Evolutionary conservation across 2,797 vertebrate genomes (phyloP), one percentile per base, ranked within the genome.

Genomic region (Phaenicophaeus curvirostris): DNA sequence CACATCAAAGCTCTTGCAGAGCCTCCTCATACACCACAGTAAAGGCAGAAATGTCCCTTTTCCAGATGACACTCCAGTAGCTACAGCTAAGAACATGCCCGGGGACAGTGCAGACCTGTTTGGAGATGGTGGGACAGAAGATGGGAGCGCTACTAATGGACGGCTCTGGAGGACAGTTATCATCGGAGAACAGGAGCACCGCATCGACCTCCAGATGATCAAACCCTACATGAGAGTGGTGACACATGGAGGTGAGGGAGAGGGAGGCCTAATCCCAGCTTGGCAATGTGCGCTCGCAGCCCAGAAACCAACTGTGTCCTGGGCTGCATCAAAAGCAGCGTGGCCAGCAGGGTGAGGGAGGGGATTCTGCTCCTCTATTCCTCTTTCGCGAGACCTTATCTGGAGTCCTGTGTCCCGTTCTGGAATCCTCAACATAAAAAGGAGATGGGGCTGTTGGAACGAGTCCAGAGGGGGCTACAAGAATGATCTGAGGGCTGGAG

Each of bases 131-230:
- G 96, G 97, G 0, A 55, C 85, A 0, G 98, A 98, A 39, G 99
- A 99, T 0, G 98, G 98, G 2, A 93, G 98, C 0, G 96, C 98
- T 1, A 98, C 98, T 62, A 99, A 99, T 0, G 99, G 99, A 1
- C 98, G 99, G 12, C 98, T 99, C 75, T 99, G 99, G 99, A 98
- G 99, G 69, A 99, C 99, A 0, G 99, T 99, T 83, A 98, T 99
- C 95, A 99, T 99, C 0, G 99, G 99, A 2, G 99, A 99, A 62
- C 99, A 99, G 96, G 99, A 99, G 84, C 99, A 99, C 91, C 98
- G 99, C 11, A 99, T 99, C 3, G 99, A 99, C 96, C 99, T 99
- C 95, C 99, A 99, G 97, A 98, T 99, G 98, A 99, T 99, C 97
- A 98, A 99, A 82, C 99, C 99, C 3, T 99, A 99, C 97, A 98